These are phyloP conservation scores for Pagrus major DNA, from an alignment of 2,113 vertebrate species.

Conservation along the genomic window DNA sequence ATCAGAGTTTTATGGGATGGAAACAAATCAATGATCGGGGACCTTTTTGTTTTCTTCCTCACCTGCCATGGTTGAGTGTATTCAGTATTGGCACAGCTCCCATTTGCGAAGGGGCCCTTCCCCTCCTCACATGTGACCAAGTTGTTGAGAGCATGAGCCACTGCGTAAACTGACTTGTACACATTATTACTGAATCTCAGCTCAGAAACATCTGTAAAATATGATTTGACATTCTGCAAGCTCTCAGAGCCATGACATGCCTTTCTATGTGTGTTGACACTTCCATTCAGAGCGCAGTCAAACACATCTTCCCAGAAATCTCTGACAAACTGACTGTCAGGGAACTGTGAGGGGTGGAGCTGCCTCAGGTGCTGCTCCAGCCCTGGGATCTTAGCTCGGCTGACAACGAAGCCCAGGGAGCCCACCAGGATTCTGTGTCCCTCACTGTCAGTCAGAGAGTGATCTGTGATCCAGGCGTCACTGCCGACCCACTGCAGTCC, in stretches of 20 bases:
- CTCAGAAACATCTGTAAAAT: slow-evolving; percentile 71
- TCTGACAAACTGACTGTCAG: slow-evolving; percentile 78
- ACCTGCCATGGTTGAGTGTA: slow-evolving; percentile 80
- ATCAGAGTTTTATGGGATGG: background rate
- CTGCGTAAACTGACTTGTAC: slow-evolving; percentile 83
- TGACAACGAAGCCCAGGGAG: slow-evolving; percentile 82
- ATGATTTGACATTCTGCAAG: slow-evolving; percentile 68
- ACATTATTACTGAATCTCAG: slow-evolving; percentile 82
- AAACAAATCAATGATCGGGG: background rate
- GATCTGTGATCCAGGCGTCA: slow-evolving; percentile 86
- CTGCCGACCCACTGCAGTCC: slow-evolving; percentile 80
- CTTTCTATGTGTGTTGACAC: slow-evolving; percentile 16
- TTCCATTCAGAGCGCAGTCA: slow-evolving; percentile 72
- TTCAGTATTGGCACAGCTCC: slow-evolving; percentile 56
- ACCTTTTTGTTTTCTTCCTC: slow-evolving; percentile 19
- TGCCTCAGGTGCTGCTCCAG: slow-evolving; percentile 76
- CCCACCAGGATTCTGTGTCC: slow-evolving; percentile 74
- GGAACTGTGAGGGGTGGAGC: slow-evolving; percentile 80
- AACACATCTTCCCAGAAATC: slow-evolving; percentile 85
- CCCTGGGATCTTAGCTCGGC: slow-evolving; percentile 76
- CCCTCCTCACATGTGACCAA: slow-evolving; percentile 70
- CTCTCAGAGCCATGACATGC: slow-evolving; percentile 79
- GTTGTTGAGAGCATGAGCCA: slow-evolving; percentile 80
- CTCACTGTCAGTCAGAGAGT: slow-evolving; percentile 73
- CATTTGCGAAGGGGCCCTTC: slow-evolving; percentile 40